phyloP scores from a whole-genome alignment of 2,797 vertebrate genomes.

The Diglossa cyanea region DNA sequence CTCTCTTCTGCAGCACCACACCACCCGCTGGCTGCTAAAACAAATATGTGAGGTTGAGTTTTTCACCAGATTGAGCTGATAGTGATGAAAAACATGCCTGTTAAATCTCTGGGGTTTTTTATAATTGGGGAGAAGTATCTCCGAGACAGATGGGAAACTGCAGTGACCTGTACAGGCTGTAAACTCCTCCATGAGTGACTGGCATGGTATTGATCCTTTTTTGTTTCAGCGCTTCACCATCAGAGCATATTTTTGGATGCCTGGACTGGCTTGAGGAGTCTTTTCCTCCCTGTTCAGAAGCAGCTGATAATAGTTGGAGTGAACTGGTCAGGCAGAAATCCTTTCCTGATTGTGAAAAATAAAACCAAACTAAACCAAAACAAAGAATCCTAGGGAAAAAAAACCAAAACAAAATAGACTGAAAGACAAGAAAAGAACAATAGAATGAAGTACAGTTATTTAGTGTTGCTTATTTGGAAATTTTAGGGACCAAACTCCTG shows the following conservation, averaged over 20 bases:
- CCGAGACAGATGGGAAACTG: constrained; percentile 42
- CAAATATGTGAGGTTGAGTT: constrained; percentile 61
- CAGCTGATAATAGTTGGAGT: background rate
- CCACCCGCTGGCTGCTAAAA: constrained; percentile 67
- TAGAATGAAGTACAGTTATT: background rate
- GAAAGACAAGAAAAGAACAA: background rate
- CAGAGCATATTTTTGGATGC: background rate
- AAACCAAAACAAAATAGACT: background rate
- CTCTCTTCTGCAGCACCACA: constrained; percentile 47
- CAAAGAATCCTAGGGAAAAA: background rate
- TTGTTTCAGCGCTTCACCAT: background rate
- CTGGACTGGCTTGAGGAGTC: background rate
- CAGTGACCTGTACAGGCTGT: constrained; percentile 24
- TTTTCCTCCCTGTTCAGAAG: background rate
- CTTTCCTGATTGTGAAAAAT: background rate
- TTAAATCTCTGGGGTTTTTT: constrained; percentile 52
- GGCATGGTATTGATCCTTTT: constrained; percentile 35
- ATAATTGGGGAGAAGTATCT: constrained; percentile 51
- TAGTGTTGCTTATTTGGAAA: background rate
- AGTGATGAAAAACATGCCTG: constrained; percentile 67
- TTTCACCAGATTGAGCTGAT: constrained; percentile 62
- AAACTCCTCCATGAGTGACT: background rate
- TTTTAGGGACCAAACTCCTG: background rate
- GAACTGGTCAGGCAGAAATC: background rate
- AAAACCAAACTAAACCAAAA: background rate